Base-by-base conservation (phyloP, 2,888 invertebrate genomes). In the Agrotis puta region DNA sequence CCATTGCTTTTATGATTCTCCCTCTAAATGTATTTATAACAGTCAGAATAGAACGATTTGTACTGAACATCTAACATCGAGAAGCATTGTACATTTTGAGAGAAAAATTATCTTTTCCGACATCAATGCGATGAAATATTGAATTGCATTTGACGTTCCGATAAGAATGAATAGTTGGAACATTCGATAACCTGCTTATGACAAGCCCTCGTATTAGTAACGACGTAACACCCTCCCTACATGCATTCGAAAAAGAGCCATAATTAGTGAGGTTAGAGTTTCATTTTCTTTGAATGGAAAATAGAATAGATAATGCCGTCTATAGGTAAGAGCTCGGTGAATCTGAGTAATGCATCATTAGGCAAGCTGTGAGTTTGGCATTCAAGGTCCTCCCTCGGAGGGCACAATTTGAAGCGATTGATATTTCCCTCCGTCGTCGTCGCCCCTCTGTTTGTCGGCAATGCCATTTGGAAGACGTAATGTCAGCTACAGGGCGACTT, bases 321-420 rank as follows among this genome's bases (percentile, higher is more conserved):
- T 81, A 84, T 83, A 85, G 87, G 87, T 87, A 87, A 84, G 86
- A 84, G 88, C 85, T 79, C 81, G 84, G 85, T 89, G 89, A 89
- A 89, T 90, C 90, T 85, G 84, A 89, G 90, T 90, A 88, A 90
- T 90, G 89, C 88, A 90, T 90, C 90, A 90, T 90, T 90, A 90
- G 90, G 87, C 83, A 89, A 89, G 88, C 90, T 88, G 91, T 89
- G 90, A 89, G 88, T 88, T 90, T 92, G 92, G 90, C 91, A 92
- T 92, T 91, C 92, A 91, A 90, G 90, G 90, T 90, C 90, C 88
- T 85, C 89, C 89, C 89, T 85, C 79, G 70, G 82, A 88, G 88
- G 87, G 86, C 81, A 87, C 87, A 89, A 90, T 90, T 89, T 88
- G 88, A 82, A 86, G 87, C 92, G 91, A 92, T 92, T 91, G 91